These are phyloP conservation scores for Syngnathus typhle DNA, from an alignment of 2,113 vertebrate genomes.

Conservation along the genomic window DNA sequence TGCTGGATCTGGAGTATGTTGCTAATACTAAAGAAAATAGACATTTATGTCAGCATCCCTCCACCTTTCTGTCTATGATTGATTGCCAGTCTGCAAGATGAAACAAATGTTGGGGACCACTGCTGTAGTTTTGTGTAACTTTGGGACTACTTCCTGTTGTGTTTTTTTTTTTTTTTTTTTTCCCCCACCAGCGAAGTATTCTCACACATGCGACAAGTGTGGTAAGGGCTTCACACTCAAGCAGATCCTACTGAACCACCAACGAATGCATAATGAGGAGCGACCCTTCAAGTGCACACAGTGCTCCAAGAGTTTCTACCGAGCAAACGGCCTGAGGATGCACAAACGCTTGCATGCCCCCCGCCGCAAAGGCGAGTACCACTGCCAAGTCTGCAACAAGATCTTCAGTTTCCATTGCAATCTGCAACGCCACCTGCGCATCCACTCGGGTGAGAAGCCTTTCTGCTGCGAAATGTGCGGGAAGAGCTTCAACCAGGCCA, in stretches of 20 bases:
- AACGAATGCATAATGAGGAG: constrained; percentile 48
- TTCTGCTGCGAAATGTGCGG: constrained; percentile 61
- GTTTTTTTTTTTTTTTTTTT: not conserved
- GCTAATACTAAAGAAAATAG: too few relatives aligned
- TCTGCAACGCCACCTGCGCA: constrained; percentile 74
- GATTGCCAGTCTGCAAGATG: too few relatives aligned
- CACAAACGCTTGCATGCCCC: constrained; percentile 43
- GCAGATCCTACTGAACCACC: constrained; percentile 60
- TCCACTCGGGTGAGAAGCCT: constrained; percentile 68
- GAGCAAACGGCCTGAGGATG: constrained; percentile 59
- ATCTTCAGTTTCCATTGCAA: constrained; percentile 63
- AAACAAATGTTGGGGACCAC: too few relatives aligned
- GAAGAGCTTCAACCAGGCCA: constrained; percentile 64
- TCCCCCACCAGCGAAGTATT: constrained; percentile 50
- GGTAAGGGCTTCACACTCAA: constrained; percentile 63
- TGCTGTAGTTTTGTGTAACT: not conserved
- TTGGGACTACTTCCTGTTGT: not conserved
- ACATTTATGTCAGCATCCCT: too few relatives aligned
- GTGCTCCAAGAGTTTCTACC: constrained; percentile 67
- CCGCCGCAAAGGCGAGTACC: constrained; percentile 36
- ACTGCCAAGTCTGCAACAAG: constrained; percentile 60
- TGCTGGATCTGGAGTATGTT: too few relatives aligned
- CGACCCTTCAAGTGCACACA: constrained; percentile 57
- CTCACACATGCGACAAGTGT: constrained; percentile 60
- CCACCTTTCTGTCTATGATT: too few relatives aligned